Conservation (phyloP, 1,140 invertebrate species). For the Hycleus phaleratus region DNA sequence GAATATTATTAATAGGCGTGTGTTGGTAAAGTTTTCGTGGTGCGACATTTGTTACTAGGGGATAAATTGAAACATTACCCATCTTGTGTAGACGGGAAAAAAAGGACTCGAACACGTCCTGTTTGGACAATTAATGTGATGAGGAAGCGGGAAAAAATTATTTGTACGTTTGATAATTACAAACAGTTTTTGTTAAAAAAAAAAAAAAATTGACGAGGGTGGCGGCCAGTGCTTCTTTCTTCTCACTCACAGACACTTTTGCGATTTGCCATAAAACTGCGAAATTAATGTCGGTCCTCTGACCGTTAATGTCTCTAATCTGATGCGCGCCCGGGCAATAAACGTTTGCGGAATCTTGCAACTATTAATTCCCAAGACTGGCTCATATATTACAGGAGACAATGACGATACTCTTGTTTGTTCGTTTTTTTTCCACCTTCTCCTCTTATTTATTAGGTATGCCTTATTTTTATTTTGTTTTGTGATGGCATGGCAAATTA, state of each 20-base stretch:
- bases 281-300: slow-evolving; percentile 38
- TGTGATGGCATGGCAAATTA: neutral
- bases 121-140: too few species aligned
- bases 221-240: too few species aligned
- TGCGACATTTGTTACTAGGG: too few species aligned
- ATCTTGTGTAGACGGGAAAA: too few species aligned
- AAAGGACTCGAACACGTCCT: too few species aligned
- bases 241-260: too few species aligned
- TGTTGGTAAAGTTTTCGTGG: neutral
- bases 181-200: too few species aligned
- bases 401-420: slow-evolving; percentile 17
- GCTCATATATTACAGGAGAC: slow-evolving; percentile 35
- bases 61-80: too few species aligned
- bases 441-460: too few species aligned
- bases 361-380: slow-evolving; percentile 39
- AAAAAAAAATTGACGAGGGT: too few species aligned
- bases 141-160: slow-evolving; percentile 20
- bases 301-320: slow-evolving; percentile 41
- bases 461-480: too few species aligned
- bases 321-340: slow-evolving; percentile 38
- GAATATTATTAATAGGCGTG: slow-evolving; percentile 15
- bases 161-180: slow-evolving; percentile 17
- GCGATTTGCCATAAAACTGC: slow-evolving; percentile 26
- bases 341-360: slow-evolving; percentile 39
- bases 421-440: too few species aligned